Base-by-base conservation (phyloP, 2,888 invertebrate genomes). In the Eupithecia pulchellata region DNA sequence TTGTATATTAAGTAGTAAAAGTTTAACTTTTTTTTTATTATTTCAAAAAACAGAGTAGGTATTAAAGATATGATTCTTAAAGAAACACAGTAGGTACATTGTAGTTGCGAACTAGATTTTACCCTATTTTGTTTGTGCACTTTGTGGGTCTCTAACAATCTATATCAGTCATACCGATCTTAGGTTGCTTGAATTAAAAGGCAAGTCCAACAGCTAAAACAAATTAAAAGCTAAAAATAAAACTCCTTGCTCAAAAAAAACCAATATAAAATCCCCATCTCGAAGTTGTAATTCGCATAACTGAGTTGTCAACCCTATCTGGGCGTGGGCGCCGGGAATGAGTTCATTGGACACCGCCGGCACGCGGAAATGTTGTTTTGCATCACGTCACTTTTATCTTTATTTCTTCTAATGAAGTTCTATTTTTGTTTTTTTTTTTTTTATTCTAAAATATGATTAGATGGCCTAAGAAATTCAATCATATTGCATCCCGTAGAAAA, bases 311-410 rank as follows among this genome's bases (percentile, higher is more conserved):
- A 78, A 69, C 75, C 75, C 77, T 76, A 82, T 80, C 75, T 20
- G 68, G 77, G 86, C 85, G 89, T 88, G 88, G 88, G 89, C 82
- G 87, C 74, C 80, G 79, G 82, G 83, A 88, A 88, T 83, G 89
- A 87, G 90, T 89, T 89, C 90, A 90, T 84, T 86, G 89, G 88
- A 89, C 90, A 88, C 82, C 85, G 84, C 85, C 85, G 91, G 91
- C 79, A 92, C 86, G 91, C 92, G 92, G 92, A 92, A 91, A 84
- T 82, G 84, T 82, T 82, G 78, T 82, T 81, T 82, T 77, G 75
- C 77, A 73, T 75, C 75, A 63, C 69, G 75, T 73, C 80, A 76
- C 34, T 73, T 75, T 72, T 71, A 60, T 60, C 17, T 60, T 30
- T 60, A 60, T 32, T 32, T 30, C 58, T 60, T 11, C 32, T 60